Conservation (phyloP, 1,140 invertebrate genomes). For the Zaprionus ghesquierei region DNA sequence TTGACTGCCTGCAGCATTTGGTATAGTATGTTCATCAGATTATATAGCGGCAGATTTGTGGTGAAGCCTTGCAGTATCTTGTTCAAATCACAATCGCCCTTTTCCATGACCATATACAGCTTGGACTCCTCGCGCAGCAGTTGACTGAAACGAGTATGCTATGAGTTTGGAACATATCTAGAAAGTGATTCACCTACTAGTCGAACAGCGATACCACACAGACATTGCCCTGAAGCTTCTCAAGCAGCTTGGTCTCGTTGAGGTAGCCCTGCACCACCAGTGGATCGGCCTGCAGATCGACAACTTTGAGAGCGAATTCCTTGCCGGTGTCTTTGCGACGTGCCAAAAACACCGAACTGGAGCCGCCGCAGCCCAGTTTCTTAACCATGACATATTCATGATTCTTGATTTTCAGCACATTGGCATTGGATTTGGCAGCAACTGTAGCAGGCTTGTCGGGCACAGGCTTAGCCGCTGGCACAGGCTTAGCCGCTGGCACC, state of each 20-base stretch:
- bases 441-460: slow-evolving; percentile 3
- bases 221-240: slow-evolving; percentile 91
- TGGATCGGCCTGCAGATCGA: slow-evolving; percentile 89
- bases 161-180: background rate
- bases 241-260: slow-evolving; percentile 95
- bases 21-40: slow-evolving; percentile 95
- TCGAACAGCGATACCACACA: slow-evolving; percentile 93
- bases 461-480: background rate
- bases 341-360: slow-evolving; percentile 75
- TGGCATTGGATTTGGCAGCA: slow-evolving; percentile 21
- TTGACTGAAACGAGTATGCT: slow-evolving; percentile 67
- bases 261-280: slow-evolving; percentile 90
- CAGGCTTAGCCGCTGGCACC: background rate
- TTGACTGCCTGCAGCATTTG: slow-evolving; percentile 96
- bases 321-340: slow-evolving; percentile 51
- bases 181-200: slow-evolving; percentile 90
- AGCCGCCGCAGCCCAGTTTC: slow-evolving; percentile 77
- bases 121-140: slow-evolving; percentile 85
- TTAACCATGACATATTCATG: slow-evolving; percentile 66
- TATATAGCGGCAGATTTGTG: slow-evolving; percentile 86
- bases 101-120: slow-evolving; percentile 95
- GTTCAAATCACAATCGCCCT: slow-evolving; percentile 94
- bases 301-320: slow-evolving; percentile 82
- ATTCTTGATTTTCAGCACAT: slow-evolving; percentile 64
- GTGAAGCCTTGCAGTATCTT: slow-evolving; percentile 87